Percentiles rank a stretch among this genome's conserved stretches.
Evolutionary conservation across 2,797 vertebrate genomes (phyloP).

Genomic region (Hippoglossus hippoglossus): DNA sequence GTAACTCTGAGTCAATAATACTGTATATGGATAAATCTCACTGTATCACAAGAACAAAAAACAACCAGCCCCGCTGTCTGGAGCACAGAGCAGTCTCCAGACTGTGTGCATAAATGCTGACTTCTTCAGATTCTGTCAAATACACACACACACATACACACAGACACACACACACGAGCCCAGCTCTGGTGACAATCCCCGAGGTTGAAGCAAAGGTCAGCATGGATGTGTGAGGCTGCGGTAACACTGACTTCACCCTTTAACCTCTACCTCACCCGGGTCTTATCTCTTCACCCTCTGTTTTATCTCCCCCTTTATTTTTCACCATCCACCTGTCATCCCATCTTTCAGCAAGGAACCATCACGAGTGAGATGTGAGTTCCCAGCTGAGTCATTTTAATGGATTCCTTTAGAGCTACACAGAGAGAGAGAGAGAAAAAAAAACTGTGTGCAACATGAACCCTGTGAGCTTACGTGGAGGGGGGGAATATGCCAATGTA

Average conservation of each 20-base stretch:
- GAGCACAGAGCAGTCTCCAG: slow-evolving; percentile 31
- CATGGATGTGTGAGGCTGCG: slow-evolving; percentile 60
- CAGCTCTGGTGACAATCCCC: slow-evolving; percentile 53
- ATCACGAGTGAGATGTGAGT: slow-evolving; percentile 43
- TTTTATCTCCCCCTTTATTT: slow-evolving; percentile 3
- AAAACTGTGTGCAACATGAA: slow-evolving; percentile 78
- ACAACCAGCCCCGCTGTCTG: slow-evolving; percentile 12
- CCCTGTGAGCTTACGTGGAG: slow-evolving; percentile 43
- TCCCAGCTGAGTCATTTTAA: slow-evolving; percentile 59
- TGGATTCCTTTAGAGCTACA: slow-evolving; percentile 53
- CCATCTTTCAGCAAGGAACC: slow-evolving; percentile 32
- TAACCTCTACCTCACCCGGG: slow-evolving; percentile 53
- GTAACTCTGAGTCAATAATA: slow-evolving; percentile 71
- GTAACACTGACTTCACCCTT: slow-evolving; percentile 63
- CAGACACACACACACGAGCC: background rate
- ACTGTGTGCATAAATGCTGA: slow-evolving; percentile 13
- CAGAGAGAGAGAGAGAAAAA: slow-evolving; percentile 13
- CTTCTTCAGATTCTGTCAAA: background rate
- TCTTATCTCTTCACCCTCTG: slow-evolving; percentile 48
- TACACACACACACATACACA: background rate
- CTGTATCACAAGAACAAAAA: slow-evolving; percentile 42
- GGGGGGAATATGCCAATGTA: slow-evolving; percentile 66
- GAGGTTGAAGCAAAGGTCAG: slow-evolving; percentile 70
- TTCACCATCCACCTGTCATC: slow-evolving; percentile 9
- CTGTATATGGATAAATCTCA: slow-evolving; percentile 57